Base-by-base conservation (phyloP, 2,113 vertebrate species). In the Plestiodon gilberti region DNA sequence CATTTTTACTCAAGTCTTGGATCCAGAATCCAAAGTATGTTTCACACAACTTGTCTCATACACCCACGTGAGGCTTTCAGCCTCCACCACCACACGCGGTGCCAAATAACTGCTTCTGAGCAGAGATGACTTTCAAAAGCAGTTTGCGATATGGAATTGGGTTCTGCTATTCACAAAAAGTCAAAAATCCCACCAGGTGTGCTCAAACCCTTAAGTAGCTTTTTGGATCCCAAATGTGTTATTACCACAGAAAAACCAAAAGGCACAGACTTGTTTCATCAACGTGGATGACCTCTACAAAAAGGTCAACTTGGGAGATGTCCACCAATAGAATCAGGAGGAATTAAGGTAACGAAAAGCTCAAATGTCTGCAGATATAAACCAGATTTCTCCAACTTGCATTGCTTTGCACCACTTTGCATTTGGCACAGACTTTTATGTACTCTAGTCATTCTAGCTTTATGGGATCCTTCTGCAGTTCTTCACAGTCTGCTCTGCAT, bases 391-490 rank as follows among this genome's bases (percentile, higher is more conserved):
- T 52, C 52, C n/a, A 74, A 52, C 40, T 55, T 65, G n/a, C 61
- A 74, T 86, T 74, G 70, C 69, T 81, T 64, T 52, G 59, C 38
- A 75, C 78, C 70, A 81, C 43, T 81, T 74, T 38, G 40, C 61
- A 73, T 86, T 62, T 86, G 78, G 84, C 77, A 81, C n/a, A 40
- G 85, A 74, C 22, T 75, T 81, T 74, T 81, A 75, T 55, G 48
- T 75, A 87, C 55, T 75, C 73, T 40, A 87, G 8, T 64, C 70
- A 71, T 71, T 71, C 33, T 71, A 38, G 70, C 81, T 87, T 87
- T 87, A 87, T 87, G 33, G 70, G 85, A 74, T 81, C n/a, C 40
- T 87, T 81, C 85, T 87, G 78, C 78, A 87, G 64, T 43, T 65
- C 59, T 87, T 87, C 85, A 86, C 15, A 30, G 5, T 38, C 59